Percentiles rank a stretch among this genome's conserved stretches.
These are phyloP conservation scores for Brachionus rotundiformis DNA, from an alignment of 1,140 invertebrate genomes.

Conservation along the genomic window DNA sequence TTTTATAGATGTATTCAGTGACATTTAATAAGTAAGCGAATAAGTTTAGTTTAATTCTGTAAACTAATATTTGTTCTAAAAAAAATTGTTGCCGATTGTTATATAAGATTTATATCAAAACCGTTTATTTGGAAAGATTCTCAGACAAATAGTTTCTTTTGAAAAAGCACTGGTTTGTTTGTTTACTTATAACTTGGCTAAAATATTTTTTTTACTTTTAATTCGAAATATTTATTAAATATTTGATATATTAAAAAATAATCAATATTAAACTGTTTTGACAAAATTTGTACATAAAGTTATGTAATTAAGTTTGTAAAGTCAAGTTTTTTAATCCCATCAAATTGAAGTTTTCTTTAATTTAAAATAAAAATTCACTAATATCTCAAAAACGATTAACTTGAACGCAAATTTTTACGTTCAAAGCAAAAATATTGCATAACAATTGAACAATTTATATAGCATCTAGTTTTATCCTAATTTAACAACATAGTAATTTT, in stretches of 20 bases:
- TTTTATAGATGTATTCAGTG: background rate
- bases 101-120: slow-evolving; percentile 13
- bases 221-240: too few relatives aligned
- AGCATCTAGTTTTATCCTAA: background rate
- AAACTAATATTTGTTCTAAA: background rate
- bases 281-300: background rate
- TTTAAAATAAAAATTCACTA: background rate
- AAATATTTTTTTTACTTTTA: background rate
- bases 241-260: background rate
- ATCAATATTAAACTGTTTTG: background rate
- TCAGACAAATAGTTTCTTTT: too few relatives aligned
- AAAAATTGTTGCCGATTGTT: background rate
- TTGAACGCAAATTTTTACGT: background rate
- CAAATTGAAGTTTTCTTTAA: background rate
- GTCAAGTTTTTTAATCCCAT: background rate
- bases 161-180: too few relatives aligned
- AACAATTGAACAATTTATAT: background rate
- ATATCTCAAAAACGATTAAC: background rate
- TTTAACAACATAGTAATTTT: background rate
- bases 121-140: too few relatives aligned
- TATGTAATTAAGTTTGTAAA: background rate
- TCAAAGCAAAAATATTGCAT: slow-evolving; percentile 2
- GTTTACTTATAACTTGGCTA: too few relatives aligned
- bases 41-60: background rate
- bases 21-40: background rate